Conservation (phyloP, 2,797 vertebrate genomes). For the Mormyrus hasselquistii region DNA sequence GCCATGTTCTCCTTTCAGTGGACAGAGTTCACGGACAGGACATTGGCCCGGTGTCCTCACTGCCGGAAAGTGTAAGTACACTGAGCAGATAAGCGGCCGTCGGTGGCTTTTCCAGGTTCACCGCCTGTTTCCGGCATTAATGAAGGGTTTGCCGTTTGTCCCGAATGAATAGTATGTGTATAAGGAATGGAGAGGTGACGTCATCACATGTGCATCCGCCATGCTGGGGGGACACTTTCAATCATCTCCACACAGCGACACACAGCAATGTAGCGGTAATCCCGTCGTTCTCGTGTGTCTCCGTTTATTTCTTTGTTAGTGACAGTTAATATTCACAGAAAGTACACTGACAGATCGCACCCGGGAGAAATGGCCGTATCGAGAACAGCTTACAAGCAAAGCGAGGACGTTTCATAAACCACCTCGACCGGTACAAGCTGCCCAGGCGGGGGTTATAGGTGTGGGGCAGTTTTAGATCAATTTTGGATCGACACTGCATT, state of each 20-base stretch:
- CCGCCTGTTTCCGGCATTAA: neutral
- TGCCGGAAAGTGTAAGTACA: slow-evolving; percentile 92
- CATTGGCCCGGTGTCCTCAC: slow-evolving; percentile 85
- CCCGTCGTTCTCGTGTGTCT: neutral
- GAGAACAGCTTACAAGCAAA: neutral
- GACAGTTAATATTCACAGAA: neutral
- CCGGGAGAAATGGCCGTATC: neutral
- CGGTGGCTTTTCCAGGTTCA: neutral
- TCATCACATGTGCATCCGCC: neutral
- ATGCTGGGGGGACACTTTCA: neutral
- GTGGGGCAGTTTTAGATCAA: neutral
- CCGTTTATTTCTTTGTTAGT: neutral
- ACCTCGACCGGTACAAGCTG: neutral
- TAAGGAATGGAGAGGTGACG: neutral
- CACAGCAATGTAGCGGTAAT: neutral
- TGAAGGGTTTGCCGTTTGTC: neutral
- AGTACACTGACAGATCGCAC: neutral
- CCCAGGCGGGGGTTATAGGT: neutral
- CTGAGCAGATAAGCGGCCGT: neutral
- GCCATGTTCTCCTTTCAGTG: slow-evolving; percentile 60
- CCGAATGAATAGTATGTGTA: neutral
- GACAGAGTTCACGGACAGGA: slow-evolving; percentile 92
- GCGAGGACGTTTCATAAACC: neutral
- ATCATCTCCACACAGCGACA: neutral
- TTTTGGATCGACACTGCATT: neutral